Evolutionary conservation across 2,888 invertebrate genomes (phyloP), one percentile per base, ranked within the genome.

Genomic region (Proisotoma minuta): DNA sequence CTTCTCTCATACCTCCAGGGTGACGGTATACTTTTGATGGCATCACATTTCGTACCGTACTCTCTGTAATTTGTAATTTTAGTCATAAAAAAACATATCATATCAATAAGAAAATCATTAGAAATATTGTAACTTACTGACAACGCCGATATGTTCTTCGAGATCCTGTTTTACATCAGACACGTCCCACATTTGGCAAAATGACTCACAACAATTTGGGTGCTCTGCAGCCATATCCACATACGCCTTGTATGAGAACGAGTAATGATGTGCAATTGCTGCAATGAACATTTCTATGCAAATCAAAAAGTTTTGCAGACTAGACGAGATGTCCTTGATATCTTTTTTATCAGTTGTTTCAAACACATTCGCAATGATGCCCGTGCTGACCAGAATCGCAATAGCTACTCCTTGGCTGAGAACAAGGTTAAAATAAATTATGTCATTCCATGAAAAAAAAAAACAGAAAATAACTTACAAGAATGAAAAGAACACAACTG

Each of bases 241-340:
- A 76, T 85, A 97, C 43, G 91, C 91, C 77, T 88, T 86, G 78
- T 94, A 91, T n/a, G 94, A 91, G 78, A 97, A 97, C 75, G 93
- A 91, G 79, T 90, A 96, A 78, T 93, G 92, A 78, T 97, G 96
- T 0, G 94, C 96, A 24, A 96, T 85, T 1, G 96, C 93, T 24
- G 96, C 96, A 74, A 96, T 78, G 77, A 96, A 95, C 97, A 97
- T 97, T 82, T 97, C 97, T 76, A 97, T 91, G 77, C 97, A 97
- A 73, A 97, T 94, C 60, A 93, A 80, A 79, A 97, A 95, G 80
- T 97, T 91, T 88, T 95, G 82, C 20, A 95, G 78, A 77, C 89
- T 87, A 57, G 88, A 87, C 59, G 93, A 88, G 75, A 91, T 84
- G 75, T 86, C 84, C 76, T 87, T 85, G 63, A 86, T 83, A 70